These are phyloP conservation scores for Musca vetustissima DNA, from an alignment of 1,140 invertebrate species.

Conservation along the genomic window DNA sequence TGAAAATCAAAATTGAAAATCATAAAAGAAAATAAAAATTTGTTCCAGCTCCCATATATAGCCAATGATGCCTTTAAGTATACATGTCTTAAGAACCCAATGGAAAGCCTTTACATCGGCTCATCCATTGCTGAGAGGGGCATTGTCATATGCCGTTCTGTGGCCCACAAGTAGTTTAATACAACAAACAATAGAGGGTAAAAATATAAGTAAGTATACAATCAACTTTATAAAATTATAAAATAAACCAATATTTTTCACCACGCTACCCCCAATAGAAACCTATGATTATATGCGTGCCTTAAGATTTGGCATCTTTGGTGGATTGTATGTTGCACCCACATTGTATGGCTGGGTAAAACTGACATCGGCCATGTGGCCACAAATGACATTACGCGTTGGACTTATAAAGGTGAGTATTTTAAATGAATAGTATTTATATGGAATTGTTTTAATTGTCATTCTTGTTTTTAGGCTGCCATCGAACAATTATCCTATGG, in stretches of 20 bases:
- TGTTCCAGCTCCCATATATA: neutral
- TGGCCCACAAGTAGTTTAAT: constrained; percentile 70
- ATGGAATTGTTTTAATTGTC: neutral
- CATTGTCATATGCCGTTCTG: constrained; percentile 71
- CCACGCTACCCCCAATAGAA: constrained; percentile 32
- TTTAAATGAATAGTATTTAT: neutral
- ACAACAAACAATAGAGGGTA: constrained; percentile 61
- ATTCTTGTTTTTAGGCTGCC: constrained; percentile 63
- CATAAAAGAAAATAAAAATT: neutral
- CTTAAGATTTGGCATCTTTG: constrained; percentile 68
- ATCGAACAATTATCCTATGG: constrained; percentile 82
- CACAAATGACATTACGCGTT: constrained; percentile 63
- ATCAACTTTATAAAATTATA: neutral
- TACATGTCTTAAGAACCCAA: constrained; percentile 24
- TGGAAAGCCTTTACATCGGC: constrained; percentile 24
- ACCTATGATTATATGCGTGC: constrained; percentile 63
- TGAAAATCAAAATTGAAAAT: neutral
- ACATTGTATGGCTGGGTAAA: constrained; percentile 71
- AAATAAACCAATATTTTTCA: neutral
- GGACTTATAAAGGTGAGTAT: constrained; percentile 68
- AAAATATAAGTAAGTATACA: constrained; percentile 44
- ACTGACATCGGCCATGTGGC: constrained; percentile 66
- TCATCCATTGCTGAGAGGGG: constrained; percentile 62
- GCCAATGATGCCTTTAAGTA: constrained; percentile 13
- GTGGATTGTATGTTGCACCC: constrained; percentile 70